phyloP scores from a whole-genome alignment of 2,797 vertebrate genomes.

The Lutjanus argentimaculatus region DNA sequence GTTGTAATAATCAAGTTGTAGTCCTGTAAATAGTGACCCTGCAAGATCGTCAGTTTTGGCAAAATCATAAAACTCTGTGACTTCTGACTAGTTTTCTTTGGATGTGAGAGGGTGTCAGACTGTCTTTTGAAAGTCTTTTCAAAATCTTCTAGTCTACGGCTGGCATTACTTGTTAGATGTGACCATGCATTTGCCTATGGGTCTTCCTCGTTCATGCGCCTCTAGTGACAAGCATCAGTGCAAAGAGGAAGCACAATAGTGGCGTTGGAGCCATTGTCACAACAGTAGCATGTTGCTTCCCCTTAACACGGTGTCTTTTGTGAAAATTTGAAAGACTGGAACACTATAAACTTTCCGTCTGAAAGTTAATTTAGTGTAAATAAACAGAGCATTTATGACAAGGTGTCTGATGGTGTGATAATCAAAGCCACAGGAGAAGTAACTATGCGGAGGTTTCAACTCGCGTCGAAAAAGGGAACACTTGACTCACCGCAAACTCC shows the following conservation, averaged over 20 bases:
- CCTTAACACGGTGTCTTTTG: slow-evolving; percentile 17
- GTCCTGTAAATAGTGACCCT: no score
- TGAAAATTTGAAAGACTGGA: background rate
- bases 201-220: slow-evolving; percentile 49
- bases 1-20: no score
- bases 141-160: no score
- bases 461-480: slow-evolving; percentile 2
- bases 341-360: background rate
- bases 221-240: slow-evolving; percentile 26
- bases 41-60: no score
- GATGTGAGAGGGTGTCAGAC: no score
- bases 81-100: no score
- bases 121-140: no score
- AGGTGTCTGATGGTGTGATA: background rate
- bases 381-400: background rate
- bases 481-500: slow-evolving; percentile 85
- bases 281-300: slow-evolving; percentile 20
- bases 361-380: background rate
- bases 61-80: no score
- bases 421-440: background rate
- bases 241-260: slow-evolving; percentile 77
- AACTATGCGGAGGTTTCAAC: background rate
- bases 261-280: background rate
- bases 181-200: slow-evolving; percentile 12
- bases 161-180: background rate